Conservation (phyloP, 2,888 invertebrate species). For the Orthosia gracilis region DNA sequence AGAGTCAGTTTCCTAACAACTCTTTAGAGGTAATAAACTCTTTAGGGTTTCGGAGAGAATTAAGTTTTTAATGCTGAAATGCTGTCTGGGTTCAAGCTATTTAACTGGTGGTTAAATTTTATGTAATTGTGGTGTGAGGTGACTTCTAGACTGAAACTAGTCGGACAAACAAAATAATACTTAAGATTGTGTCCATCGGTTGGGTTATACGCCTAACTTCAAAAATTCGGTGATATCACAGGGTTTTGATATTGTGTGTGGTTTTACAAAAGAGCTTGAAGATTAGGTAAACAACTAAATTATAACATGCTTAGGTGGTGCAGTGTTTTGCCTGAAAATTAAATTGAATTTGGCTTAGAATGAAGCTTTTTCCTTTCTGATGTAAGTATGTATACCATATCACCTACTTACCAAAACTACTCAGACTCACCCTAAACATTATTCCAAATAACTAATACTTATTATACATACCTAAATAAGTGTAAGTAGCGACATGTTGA, state of each 20-base stretch:
- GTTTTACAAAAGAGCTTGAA: no score
- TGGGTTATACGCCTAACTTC: background rate
- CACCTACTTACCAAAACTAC: background rate
- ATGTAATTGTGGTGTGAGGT: background rate
- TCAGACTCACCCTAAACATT: slow-evolving; percentile 42
- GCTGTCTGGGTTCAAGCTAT: slow-evolving; percentile 39
- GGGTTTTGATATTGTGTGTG: background rate
- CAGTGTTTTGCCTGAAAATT: no score
- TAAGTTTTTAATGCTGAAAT: slow-evolving; percentile 76
- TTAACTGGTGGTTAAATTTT: slow-evolving; percentile 2
- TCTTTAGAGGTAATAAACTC: slow-evolving; percentile 80
- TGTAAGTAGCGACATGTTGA: slow-evolving; percentile 47
- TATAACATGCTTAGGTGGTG: no score
- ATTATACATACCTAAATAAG: slow-evolving; percentile 47
- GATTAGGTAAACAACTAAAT: no score
- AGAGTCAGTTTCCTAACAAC: slow-evolving; percentile 79
- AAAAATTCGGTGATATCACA: background rate
- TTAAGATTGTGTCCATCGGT: background rate
- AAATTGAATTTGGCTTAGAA: no score
- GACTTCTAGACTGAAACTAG: background rate
- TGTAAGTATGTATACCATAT: background rate
- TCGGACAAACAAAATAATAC: fast-evolving
- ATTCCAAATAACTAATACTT: slow-evolving; percentile 62
- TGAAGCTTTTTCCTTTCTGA: no score
- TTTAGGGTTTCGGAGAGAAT: slow-evolving; percentile 77